A percentile compares a stretch with the other conserved stretches of the same genome.
These are phyloP conservation scores for Muscidifurax raptorellus DNA, from an alignment of 1,140 invertebrate species.

Conservation along the genomic window DNA sequence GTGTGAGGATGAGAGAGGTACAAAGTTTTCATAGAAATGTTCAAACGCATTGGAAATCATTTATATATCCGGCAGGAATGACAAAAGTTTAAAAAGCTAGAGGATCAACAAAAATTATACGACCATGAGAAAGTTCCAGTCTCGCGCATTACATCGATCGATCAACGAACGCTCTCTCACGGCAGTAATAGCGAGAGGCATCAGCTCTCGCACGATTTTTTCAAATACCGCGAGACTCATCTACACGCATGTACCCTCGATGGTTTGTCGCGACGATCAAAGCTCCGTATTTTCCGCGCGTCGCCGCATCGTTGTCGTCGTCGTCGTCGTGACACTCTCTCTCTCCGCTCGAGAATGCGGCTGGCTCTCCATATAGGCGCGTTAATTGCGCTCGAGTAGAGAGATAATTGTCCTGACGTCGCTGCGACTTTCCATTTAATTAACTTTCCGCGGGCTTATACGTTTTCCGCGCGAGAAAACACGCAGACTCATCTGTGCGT, in stretches of 20 bases:
- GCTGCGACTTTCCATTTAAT: constrained; percentile 10
- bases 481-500: neutral
- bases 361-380: neutral
- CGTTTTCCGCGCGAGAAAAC: constrained; percentile 24
- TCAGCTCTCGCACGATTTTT: too few species aligned
- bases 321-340: too few species aligned
- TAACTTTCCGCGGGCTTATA: constrained; percentile 11
- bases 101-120: too few species aligned
- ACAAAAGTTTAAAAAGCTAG: too few species aligned
- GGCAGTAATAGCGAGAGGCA: too few species aligned
- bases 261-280: neutral
- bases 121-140: too few species aligned
- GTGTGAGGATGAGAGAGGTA: too few species aligned
- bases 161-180: neutral
- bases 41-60: too few species aligned
- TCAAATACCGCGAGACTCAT: neutral
- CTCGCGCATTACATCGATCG: too few species aligned
- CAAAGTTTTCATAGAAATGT: too few species aligned
- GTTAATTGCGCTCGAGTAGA: constrained; percentile 29
- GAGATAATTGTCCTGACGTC: constrained; percentile 7
- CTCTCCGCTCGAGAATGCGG: constrained; percentile 9
- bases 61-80: too few species aligned
- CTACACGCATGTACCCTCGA: neutral
- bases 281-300: neutral
- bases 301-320: too few species aligned